A percentile compares a stretch with the other conserved stretches of the same genome.
phyloP scores from a whole-genome alignment of 2,113 vertebrate genomes.

The Ploceus nigricollis region DNA sequence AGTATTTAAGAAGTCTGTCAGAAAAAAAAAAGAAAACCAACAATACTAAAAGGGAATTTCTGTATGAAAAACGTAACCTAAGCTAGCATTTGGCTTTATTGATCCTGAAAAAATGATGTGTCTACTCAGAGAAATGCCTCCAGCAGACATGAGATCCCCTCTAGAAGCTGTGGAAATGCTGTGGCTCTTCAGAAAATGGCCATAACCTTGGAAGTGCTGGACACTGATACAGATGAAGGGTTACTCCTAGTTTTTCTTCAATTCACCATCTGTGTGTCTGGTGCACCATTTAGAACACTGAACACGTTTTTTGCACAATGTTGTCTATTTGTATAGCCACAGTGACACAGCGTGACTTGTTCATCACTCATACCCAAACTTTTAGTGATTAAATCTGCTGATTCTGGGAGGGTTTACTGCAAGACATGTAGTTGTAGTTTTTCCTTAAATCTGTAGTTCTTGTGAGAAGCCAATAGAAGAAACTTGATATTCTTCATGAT shows the following conservation, averaged over 20 bases:
- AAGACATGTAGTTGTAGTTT: neutral
- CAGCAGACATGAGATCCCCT: neutral
- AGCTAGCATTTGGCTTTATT: neutral
- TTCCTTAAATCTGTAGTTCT: neutral
- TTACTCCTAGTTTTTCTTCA: neutral
- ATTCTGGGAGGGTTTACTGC: neutral
- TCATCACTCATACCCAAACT: neutral
- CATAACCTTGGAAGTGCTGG: neutral
- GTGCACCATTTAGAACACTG: neutral
- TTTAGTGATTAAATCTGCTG: neutral
- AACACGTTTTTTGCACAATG: neutral
- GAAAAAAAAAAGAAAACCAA: neutral
- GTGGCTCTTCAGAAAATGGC: neutral
- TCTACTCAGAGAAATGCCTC: neutral
- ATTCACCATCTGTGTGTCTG: neutral
- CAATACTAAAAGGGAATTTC: neutral
- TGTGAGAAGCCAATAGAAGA: neutral
- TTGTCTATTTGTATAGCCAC: neutral
- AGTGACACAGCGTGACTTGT: neutral
- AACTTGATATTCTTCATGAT: neutral
- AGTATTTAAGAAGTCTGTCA: neutral
- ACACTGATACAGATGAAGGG: neutral
- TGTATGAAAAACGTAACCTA: neutral
- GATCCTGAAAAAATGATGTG: neutral
- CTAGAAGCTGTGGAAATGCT: neutral